Base-by-base conservation (phyloP, 30 jellyfish, hydroid and myxozoan species). In the Clytia hemisphaerica region DNA sequence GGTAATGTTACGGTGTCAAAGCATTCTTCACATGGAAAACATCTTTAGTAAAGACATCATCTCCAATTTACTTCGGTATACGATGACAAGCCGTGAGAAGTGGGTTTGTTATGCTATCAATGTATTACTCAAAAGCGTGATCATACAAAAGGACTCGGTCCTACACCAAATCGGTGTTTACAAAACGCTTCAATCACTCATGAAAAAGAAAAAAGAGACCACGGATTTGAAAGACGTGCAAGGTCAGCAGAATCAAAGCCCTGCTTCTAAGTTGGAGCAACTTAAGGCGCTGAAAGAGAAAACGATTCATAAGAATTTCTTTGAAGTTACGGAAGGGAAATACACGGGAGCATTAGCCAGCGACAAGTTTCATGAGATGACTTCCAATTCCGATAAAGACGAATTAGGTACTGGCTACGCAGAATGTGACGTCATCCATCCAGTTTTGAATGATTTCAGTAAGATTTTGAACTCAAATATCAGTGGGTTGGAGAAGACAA, bases 41-140 rank as follows among this genome's bases (percentile, higher is more conserved):
- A 3, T 65, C 14, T 32, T 65, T n/a, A n/a, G 21, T 65, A 34
- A 37, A 40, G 70, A 7, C 68, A 3, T 19, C 34, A 37, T 16
- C 36, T 65, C 36, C 15, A 65, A 45, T 25, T 37, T 31, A 36
- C 30, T 12, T 10, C 78, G 64, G 6, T 65, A 31, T 40, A 15
- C 44, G 14, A 27, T 21, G 21, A 25, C 40, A 6, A 65, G 63
- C 33, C 37, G 35, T 6, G 44, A 65, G 28, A 45, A 65, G 6
- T 65, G 78, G 78, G 46, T 36, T 65, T 25, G 37, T 0, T 29
- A 35, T 12, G 73, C 78, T 48, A 65, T 65, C 0, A 65, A 65
- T 48, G 35, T 48, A 22, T 45, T 65, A 28, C 37, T 65, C 9
- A 65, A 45, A 7, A 36, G 78, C 44, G 37, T 65, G 6, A 26